Base-by-base conservation (phyloP, 2,797 vertebrate species). In the Pteropus rufus region DNA sequence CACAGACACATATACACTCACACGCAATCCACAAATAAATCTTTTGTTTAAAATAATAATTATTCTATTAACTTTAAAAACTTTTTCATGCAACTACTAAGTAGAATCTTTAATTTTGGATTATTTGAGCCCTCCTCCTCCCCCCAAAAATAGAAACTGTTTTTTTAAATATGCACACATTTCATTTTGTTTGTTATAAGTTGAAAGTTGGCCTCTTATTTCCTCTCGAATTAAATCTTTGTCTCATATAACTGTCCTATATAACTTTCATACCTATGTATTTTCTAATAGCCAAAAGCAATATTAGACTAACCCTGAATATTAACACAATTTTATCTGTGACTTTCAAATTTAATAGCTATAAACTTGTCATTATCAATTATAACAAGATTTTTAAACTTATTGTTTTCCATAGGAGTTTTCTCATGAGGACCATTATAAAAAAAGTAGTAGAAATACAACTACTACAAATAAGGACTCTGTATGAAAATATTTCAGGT, bases 261-360 rank as follows among this genome's bases (percentile, higher is more conserved):
- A 54, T 58, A 56, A 88, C 34, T 82, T 60, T 11, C 29, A 92
- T 83, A 54, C 0, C 14, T 7, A 62, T 62, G 2, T 52, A 46
- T 86, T 64, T 93, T 89, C 39, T 72, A 93, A 72, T 79, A 69
- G 54, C 7, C 11, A 82, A 54, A 82, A 87, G 56, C 54, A 89
- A 67, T 60, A 75, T 2, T 24, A 87, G 3, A 73, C 0, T 64
- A 80, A 65, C 56, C 29, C 1, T 81, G 39, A 93, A 69, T 41
- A 91, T 91, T 91, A 62, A 91, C 93, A 49, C 18, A 89, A 52
- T 82, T 73, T 94, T 75, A 79, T 89, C 18, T 95, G 18, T 91
- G 65, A 67, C 26, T 44, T 97, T 26, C 56, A 83, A 90, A 21
- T 91, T 73, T 87, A 93, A 36, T 60, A 81, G 29, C 14, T 73